Evolutionary conservation across 2,888 invertebrate species (phyloP).

Genomic region (Patella pellucida): DNA sequence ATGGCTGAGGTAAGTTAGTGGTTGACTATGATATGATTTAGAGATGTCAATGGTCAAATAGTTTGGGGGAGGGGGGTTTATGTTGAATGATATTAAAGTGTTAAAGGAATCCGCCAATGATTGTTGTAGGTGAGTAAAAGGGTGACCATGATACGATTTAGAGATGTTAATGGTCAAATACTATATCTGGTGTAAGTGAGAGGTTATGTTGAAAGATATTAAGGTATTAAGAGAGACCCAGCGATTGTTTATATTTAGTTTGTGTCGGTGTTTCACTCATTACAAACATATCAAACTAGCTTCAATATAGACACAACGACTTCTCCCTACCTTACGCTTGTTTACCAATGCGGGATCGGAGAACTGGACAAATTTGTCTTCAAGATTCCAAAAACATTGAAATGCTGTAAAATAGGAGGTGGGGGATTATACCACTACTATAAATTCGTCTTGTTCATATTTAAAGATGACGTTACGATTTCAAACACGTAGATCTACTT

Average conservation of each 20-base stretch:
- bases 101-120: too few species aligned
- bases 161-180: too few species aligned
- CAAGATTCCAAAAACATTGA: slow-evolving; percentile 25
- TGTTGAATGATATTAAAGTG: too few species aligned
- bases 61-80: too few species aligned
- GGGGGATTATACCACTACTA: slow-evolving; percentile 21
- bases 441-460: slow-evolving; percentile 25
- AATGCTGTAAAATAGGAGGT: slow-evolving; percentile 28
- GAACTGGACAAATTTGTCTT: slow-evolving; percentile 24
- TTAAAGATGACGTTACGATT: slow-evolving; percentile 19
- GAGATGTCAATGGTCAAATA: too few species aligned
- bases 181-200: too few species aligned
- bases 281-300: background rate
- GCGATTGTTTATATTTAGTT: background rate
- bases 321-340: slow-evolving; percentile 7
- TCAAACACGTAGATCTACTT: slow-evolving; percentile 19
- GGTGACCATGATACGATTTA: too few species aligned
- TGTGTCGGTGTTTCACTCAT: background rate
- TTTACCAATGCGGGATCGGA: slow-evolving; percentile 16
- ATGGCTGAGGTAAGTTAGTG: too few species aligned
- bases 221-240: too few species aligned
- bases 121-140: too few species aligned
- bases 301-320: slow-evolving; percentile 10
- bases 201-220: too few species aligned
- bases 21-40: too few species aligned